These are phyloP conservation scores for Plectropomus leopardus DNA, from an alignment of 2,113 vertebrate genomes.

Conservation along the genomic window DNA sequence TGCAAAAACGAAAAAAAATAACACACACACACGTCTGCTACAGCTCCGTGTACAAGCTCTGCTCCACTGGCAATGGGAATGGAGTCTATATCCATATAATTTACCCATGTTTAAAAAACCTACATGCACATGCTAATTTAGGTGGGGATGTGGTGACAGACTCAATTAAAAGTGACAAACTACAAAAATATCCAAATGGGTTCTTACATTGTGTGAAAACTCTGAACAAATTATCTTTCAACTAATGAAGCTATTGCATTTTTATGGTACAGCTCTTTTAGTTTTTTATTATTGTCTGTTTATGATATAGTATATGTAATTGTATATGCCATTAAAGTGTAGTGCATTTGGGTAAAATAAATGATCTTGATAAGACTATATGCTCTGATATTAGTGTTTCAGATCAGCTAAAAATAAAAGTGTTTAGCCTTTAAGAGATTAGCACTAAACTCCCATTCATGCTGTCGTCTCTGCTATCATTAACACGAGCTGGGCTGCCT, in stretches of 20 bases:
- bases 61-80: too few relatives aligned
- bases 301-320: not conserved
- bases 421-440: not conserved
- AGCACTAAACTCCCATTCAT: not conserved
- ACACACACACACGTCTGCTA: too few relatives aligned
- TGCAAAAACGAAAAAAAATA: too few relatives aligned
- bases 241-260: not conserved
- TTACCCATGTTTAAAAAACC: too few relatives aligned
- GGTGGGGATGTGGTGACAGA: too few relatives aligned
- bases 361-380: not conserved
- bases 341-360: not conserved
- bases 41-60: too few relatives aligned
- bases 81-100: too few relatives aligned
- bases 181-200: not conserved
- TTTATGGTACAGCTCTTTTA: not conserved
- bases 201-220: not conserved
- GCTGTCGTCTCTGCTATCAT: not conserved
- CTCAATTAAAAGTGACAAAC: not conserved
- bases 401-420: not conserved
- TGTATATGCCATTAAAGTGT: too few relatives aligned
- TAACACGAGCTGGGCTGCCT: not conserved
- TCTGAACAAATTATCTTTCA: too few relatives aligned
- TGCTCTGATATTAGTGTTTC: not conserved
- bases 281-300: not conserved
- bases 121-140: too few relatives aligned